Conservation (phyloP, 2,797 vertebrate genomes). For the Spheniscus humboldti region DNA sequence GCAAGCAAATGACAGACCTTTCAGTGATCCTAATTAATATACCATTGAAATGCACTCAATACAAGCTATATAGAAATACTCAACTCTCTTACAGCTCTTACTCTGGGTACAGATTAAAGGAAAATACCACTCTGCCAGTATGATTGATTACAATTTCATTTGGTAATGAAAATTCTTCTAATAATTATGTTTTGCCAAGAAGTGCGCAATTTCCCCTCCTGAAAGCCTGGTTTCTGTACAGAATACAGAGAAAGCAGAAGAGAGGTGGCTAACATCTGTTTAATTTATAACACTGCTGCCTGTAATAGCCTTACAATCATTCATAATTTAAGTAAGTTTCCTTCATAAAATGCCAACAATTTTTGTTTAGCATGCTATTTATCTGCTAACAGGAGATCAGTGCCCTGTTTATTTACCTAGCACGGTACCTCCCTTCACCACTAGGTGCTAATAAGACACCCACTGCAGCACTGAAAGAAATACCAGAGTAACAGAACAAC, state of each 20-base stretch:
- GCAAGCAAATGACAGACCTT: not conserved
- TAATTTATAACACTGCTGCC: not conserved
- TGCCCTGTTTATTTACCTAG: not conserved
- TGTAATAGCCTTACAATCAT: not conserved
- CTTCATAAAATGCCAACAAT: not conserved
- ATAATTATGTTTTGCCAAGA: not conserved
- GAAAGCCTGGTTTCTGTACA: not conserved
- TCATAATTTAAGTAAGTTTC: not conserved
- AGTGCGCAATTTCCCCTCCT: not conserved
- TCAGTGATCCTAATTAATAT: not conserved
- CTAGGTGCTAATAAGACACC: not conserved
- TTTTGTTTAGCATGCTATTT: not conserved
- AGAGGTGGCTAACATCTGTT: not conserved
- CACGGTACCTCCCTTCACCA: not conserved
- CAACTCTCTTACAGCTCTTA: not conserved
- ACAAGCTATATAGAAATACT: not conserved
- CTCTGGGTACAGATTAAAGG: not conserved
- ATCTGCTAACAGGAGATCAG: not conserved
- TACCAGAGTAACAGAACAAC: not conserved
- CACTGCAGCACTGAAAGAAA: not conserved
- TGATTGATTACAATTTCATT: conserved; percentile 10
- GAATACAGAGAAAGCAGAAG: not conserved
- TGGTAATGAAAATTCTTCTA: not conserved
- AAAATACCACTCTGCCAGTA: not conserved
- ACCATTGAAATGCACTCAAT: not conserved